A percentile compares a stretch with the other conserved stretches of the same genome.
These are phyloP conservation scores for Stichodactyla mertensii DNA, from an alignment of 64 coral and sea anemone genomes.

Conservation along the genomic window DNA sequence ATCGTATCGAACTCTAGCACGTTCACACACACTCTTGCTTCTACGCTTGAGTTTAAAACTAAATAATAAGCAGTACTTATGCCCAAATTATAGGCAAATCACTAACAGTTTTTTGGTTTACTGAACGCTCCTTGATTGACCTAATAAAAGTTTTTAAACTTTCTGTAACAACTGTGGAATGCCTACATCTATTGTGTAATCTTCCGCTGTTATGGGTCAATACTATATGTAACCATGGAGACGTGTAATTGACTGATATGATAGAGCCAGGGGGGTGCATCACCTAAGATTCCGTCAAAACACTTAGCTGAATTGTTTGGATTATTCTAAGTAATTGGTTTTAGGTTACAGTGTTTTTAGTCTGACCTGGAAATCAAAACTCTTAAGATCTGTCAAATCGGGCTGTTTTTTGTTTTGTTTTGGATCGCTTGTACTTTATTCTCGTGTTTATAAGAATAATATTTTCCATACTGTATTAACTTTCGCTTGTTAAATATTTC, in stretches of 20 bases:
- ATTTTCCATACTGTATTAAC: too few species aligned
- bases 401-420: neutral
- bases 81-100: too few species aligned
- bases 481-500: too few species aligned
- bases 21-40: too few species aligned
- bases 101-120: neutral
- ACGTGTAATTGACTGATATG: neutral
- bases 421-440: neutral
- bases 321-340: neutral
- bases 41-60: too few species aligned
- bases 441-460: neutral
- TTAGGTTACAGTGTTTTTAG: neutral
- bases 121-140: neutral
- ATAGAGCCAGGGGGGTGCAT: neutral
- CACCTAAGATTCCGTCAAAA: neutral
- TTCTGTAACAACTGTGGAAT: neutral
- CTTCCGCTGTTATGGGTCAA: neutral
- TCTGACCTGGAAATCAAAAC: neutral
- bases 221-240: neutral
- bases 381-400: neutral
- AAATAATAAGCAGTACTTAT: too few species aligned
- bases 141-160: neutral
- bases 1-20: too few species aligned
- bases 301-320: neutral
- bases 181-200: constrained; percentile 8